Evolutionary conservation across 1,140 invertebrate genomes (phyloP), one percentile per base, ranked within the genome.

Genomic region (Pseudomyrmex flavicornis): DNA sequence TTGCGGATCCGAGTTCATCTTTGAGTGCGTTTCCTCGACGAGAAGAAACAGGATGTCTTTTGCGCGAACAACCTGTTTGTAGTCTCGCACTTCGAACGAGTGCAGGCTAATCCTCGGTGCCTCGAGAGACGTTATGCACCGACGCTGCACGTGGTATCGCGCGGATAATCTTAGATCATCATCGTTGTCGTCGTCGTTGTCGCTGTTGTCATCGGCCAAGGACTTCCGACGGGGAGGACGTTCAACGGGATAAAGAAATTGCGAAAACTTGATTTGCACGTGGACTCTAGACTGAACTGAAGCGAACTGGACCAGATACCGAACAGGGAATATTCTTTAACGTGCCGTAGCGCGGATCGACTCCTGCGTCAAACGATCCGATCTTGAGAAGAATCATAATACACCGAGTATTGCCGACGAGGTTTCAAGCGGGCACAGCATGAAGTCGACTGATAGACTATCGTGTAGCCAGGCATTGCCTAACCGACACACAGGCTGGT

Each of bases 361-460:
- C 59, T 54, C 46, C 35, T 65, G 56, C 63, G 59, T 72, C 48
- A 66, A 82, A 66, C 63, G 66, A 56, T 44, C 44, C 85, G 58
- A 88, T 84, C 77, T 79, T 77, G 68, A 61, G n/a, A 65, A 59
- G 68, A 82, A 82, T 89, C 85, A 88, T 86, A 84, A 88, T 86
- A 88, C 83, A 72, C 69, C 50, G 54, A 7, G 61, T 69, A 73
- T 66, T 63, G 56, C 70, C 84, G 76, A 82, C 84, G 72, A 89
- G 90, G 88, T 93, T 90, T 73, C 87, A 91, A 91, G 84, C 75
- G 83, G 91, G 90, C 88, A 86, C 90, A 87, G 90, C 89, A 90
- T 90, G 91, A 83, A 92, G 90, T 92, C 84, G 87, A 94, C 93
- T 94, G 93, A 93, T 93, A 94, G 92, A 93, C 89, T 94, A 93